Evolutionary conservation across 2,113 vertebrate genomes (phyloP).

Genomic region (Chloropsis hardwickii): DNA sequence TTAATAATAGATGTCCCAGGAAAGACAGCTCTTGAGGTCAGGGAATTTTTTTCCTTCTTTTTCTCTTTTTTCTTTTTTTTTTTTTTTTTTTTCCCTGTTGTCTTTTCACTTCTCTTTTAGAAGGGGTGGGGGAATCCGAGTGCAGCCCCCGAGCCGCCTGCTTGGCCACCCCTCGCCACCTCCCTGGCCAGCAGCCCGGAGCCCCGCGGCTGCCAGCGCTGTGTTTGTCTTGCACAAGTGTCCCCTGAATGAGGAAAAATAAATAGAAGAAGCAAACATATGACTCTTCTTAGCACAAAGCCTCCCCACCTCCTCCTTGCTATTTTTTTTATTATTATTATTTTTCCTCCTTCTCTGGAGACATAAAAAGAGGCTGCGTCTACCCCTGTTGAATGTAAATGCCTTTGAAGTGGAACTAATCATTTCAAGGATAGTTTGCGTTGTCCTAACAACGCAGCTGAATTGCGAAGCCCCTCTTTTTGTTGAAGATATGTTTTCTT

Average conservation of each 20-base stretch:
- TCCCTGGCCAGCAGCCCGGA: neutral
- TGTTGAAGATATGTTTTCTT: conserved; percentile 97
- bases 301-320: conserved; percentile 48
- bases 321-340: neutral
- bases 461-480: conserved; percentile 93
- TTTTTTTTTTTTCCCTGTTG: neutral
- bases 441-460: conserved; percentile 99
- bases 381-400: conserved; percentile 95
- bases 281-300: conserved; percentile 85
- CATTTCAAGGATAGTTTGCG: conserved; percentile 99
- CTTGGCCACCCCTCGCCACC: fast-evolving
- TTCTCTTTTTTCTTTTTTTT: neutral
- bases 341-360: conserved; percentile 71
- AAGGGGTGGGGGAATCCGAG: neutral
- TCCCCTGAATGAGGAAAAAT: conserved; percentile 87
- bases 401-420: conserved; percentile 99
- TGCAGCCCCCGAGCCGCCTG: fast-evolving
- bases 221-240: conserved; percentile 89
- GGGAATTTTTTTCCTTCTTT: neutral
- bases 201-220: conserved; percentile 52
- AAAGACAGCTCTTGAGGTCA: conserved; percentile 20
- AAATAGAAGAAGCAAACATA: conserved; percentile 89
- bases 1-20: conserved; percentile 30
- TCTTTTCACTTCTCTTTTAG: neutral
- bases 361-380: conserved; percentile 91